Evolutionary conservation across 2,113 vertebrate genomes (phyloP).

Genomic region (Stomatorhinus ivindoensis): DNA sequence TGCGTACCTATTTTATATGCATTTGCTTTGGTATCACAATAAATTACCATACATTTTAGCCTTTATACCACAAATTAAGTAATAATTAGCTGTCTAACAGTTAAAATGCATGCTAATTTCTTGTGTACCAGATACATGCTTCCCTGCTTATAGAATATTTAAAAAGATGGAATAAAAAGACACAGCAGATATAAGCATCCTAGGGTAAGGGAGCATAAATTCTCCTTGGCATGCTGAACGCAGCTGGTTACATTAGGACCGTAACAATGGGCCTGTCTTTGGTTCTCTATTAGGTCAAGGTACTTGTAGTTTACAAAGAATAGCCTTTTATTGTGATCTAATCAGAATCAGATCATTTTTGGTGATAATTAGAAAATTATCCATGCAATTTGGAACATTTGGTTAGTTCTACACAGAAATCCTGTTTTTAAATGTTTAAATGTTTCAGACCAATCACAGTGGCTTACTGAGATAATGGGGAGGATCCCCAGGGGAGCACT

Average conservation of each 20-base stretch:
- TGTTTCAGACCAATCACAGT: neutral
- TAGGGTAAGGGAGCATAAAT: neutral
- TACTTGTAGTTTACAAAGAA: neutral
- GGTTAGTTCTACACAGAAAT: neutral
- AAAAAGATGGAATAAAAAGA: neutral
- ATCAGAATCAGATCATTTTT: neutral
- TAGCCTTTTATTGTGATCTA: neutral
- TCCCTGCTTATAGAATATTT: neutral
- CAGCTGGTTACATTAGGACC: neutral
- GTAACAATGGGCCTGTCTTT: neutral
- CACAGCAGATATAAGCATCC: neutral
- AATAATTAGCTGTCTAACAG: neutral
- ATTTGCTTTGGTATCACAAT: too few relatives aligned
- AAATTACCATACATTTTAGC: neutral
- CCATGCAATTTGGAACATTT: neutral
- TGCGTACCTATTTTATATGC: too few relatives aligned
- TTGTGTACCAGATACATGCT: neutral
- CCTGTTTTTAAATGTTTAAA: too few relatives aligned
- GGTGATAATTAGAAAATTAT: neutral
- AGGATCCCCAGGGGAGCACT: neutral
- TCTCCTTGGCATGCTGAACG: neutral
- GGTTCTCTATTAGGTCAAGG: neutral
- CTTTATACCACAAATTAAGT: neutral
- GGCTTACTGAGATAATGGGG: neutral
- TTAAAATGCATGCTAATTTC: neutral